These are phyloP conservation scores for Capromys pilorides DNA, from an alignment of 2,797 vertebrate genomes.

Conservation along the genomic window DNA sequence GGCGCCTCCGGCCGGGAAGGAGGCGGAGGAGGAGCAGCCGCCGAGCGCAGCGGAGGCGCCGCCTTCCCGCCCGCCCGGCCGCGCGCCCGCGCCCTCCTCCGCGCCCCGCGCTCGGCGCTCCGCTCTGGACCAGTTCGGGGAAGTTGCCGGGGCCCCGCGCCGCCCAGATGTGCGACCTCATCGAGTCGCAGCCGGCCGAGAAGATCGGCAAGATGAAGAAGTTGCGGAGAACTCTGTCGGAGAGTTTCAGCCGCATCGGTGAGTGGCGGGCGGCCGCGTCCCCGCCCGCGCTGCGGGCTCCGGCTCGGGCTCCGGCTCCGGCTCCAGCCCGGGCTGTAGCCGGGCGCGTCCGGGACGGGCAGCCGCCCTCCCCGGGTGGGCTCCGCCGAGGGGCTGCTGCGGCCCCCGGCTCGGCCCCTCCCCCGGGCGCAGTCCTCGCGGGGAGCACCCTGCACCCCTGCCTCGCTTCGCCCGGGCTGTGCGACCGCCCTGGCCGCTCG, in stretches of 20 bases:
- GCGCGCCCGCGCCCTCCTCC: conserved; percentile 75
- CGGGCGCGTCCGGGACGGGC: neutral
- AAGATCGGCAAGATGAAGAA: conserved; percentile 97
- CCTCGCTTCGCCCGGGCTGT: neutral
- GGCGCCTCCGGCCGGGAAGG: conserved; percentile 56
- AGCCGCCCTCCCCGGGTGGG: neutral
- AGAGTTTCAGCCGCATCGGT: conserved; percentile 97
- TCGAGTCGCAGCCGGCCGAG: conserved; percentile 90
- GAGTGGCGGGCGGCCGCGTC: conserved; percentile 80
- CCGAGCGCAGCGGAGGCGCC: conserved; percentile 46
- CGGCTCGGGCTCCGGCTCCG: neutral
- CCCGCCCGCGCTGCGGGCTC: neutral
- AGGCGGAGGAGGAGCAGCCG: conserved; percentile 54
- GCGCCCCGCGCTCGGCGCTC: conserved; percentile 43
- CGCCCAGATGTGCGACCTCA: conserved; percentile 91
- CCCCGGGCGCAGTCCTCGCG: neutral
- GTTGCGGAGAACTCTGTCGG: conserved; percentile 98
- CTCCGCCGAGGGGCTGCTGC: neutral
- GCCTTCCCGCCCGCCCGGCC: conserved; percentile 63
- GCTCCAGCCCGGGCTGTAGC: neutral
- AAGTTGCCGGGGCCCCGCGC: conserved; percentile 68
- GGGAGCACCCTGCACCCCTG: neutral
- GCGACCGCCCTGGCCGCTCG: conserved; percentile 15
- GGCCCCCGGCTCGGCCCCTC: neutral
- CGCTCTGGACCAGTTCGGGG: conserved; percentile 77